A percentile compares a stretch with the other conserved stretches of the same genome.
Evolutionary conservation across 2,797 vertebrate genomes (phyloP).

Genomic region (Poecile montanus): DNA sequence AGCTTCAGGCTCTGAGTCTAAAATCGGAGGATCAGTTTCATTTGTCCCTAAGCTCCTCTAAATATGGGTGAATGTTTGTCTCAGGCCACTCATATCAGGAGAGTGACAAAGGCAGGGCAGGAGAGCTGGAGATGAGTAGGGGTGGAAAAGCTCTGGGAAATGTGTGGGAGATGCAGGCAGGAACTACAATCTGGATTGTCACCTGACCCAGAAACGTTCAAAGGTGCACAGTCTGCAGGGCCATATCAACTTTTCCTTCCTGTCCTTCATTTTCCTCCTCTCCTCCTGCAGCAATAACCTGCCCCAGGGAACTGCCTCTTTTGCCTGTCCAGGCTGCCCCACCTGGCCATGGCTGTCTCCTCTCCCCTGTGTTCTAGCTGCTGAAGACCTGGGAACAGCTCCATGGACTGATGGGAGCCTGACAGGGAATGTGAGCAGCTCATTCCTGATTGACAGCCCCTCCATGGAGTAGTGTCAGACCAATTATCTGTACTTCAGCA

Average conservation of each 20-base stretch:
- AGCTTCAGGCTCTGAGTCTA: background rate
- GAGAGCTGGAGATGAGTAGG: background rate
- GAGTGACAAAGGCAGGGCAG: background rate
- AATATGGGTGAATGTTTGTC: background rate
- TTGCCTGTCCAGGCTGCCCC: background rate
- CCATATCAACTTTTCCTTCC: background rate
- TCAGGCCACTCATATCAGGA: background rate
- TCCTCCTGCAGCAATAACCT: background rate
- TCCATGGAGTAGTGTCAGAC: background rate
- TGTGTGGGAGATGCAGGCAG: background rate
- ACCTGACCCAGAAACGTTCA: background rate
- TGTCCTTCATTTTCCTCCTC: background rate
- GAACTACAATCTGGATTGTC: background rate
- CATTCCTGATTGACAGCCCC: background rate
- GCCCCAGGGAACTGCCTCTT: background rate
- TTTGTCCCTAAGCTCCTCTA: background rate
- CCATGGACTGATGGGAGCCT: background rate
- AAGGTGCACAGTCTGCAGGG: background rate
- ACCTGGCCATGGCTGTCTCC: background rate
- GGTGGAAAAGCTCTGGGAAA: background rate
- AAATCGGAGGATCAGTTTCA: background rate
- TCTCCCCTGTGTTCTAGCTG: background rate
- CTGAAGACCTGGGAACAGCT: background rate
- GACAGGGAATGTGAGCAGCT: background rate
- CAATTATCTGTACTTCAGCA: constrained; percentile 22